phyloP scores from a whole-genome alignment of 37 sponge, comb jelly and placozoan genomes.

The Diacarnus erythraeanus region DNA sequence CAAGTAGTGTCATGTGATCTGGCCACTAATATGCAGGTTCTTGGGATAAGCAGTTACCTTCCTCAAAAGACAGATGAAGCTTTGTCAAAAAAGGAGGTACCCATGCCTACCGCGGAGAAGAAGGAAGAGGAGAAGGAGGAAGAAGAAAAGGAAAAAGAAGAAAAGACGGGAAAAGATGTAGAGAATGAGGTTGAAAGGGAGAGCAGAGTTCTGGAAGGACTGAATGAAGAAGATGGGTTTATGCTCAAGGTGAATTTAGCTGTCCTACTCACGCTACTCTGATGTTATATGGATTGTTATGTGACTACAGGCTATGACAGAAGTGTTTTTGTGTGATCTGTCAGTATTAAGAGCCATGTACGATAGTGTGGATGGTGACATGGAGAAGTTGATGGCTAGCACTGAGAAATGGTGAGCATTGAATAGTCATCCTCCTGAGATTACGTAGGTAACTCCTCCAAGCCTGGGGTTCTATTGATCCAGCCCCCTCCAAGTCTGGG shows the following conservation, averaged over 20 bases:
- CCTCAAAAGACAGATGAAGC: slow-evolving; percentile 4
- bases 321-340: slow-evolving; percentile 70
- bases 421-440: too few relatives aligned
- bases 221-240: slow-evolving; percentile 25
- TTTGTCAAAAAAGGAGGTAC: neutral
- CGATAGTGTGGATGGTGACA: slow-evolving; percentile 55
- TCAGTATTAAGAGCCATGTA: slow-evolving; percentile 74
- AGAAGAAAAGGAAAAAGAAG: slow-evolving; percentile 31
- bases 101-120: neutral
- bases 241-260: slow-evolving; percentile 39
- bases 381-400: slow-evolving; percentile 58
- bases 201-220: slow-evolving; percentile 40
- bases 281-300: neutral
- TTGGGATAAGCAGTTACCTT: slow-evolving; percentile 32
- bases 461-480: too few relatives aligned
- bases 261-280: neutral
- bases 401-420: slow-evolving; percentile 64
- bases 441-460: too few relatives aligned
- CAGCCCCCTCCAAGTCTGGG: too few relatives aligned
- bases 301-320: slow-evolving; percentile 56
- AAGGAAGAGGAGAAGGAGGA: slow-evolving; percentile 10
- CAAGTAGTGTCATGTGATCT: too few relatives aligned
- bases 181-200: slow-evolving; percentile 16
- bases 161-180: slow-evolving; percentile 5
- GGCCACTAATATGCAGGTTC: too few relatives aligned